phyloP scores from a whole-genome alignment of 2,797 vertebrate species.

The Enteromius paludinosus region DNA sequence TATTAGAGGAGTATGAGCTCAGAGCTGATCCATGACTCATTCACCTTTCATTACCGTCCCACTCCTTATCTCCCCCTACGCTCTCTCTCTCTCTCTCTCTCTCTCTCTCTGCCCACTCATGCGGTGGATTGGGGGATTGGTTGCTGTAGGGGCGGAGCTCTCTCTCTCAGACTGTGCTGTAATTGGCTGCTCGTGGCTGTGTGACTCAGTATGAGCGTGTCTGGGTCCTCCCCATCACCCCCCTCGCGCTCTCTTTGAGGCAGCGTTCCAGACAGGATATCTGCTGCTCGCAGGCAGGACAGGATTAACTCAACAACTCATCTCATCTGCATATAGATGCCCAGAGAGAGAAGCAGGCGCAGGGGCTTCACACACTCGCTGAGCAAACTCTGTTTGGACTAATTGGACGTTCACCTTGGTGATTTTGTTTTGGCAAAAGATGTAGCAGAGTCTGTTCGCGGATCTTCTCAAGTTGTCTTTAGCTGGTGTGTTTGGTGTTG shows the following conservation, averaged over 20 bases:
- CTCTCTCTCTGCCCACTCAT: slow-evolving; percentile 56
- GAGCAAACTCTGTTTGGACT: not conserved
- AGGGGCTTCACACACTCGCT: slow-evolving; percentile 55
- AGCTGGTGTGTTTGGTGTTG: slow-evolving; percentile 1
- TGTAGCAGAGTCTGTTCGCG: not conserved
- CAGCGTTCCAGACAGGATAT: slow-evolving; percentile 86
- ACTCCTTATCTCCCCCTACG: slow-evolving; percentile 68
- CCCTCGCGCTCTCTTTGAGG: slow-evolving; percentile 68
- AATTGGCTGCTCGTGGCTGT: slow-evolving; percentile 87
- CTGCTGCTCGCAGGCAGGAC: slow-evolving; percentile 80
- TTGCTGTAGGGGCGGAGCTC: slow-evolving; percentile 68
- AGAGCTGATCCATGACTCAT: slow-evolving; percentile 79
- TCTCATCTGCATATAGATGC: slow-evolving; percentile 81
- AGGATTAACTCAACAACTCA: slow-evolving; percentile 80
- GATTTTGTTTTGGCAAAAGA: not conserved
- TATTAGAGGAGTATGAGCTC: slow-evolving; percentile 64
- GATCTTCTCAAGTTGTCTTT: slow-evolving; percentile 17
- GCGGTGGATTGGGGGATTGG: slow-evolving; percentile 62
- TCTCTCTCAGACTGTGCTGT: slow-evolving; percentile 68
- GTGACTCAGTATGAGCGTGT: slow-evolving; percentile 80
- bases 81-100: slow-evolving; percentile 61
- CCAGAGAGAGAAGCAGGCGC: slow-evolving; percentile 65
- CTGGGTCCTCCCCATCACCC: slow-evolving; percentile 72
- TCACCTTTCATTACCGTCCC: slow-evolving; percentile 81
- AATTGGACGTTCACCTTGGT: not conserved